Conservation (phyloP, 2,113 vertebrate genomes). For the Puntigrus tetrazona region DNA sequence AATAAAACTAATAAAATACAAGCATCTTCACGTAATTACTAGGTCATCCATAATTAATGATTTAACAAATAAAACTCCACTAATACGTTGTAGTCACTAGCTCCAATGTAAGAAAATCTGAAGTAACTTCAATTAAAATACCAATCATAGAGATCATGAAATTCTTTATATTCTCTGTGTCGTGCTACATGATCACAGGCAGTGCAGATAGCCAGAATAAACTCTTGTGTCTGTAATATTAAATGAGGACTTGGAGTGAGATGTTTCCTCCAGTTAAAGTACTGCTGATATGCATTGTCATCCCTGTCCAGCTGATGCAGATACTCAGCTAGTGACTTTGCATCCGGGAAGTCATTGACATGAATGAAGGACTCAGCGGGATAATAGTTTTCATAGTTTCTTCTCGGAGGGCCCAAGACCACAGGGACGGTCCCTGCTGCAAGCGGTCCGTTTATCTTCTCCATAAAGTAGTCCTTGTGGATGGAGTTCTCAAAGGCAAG, state of each 20-base stretch:
- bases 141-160: slow-evolving; percentile 86
- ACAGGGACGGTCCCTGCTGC: slow-evolving; percentile 83
- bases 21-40: neutral
- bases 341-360: slow-evolving; percentile 83
- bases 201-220: slow-evolving; percentile 72
- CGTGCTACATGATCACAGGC: slow-evolving; percentile 82
- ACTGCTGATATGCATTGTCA: slow-evolving; percentile 79
- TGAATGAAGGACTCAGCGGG: slow-evolving; percentile 86
- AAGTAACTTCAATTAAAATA: slow-evolving; percentile 68
- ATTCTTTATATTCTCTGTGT: slow-evolving; percentile 79
- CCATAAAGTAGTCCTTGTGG: slow-evolving; percentile 87
- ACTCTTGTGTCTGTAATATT: slow-evolving; percentile 70
- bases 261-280: slow-evolving; percentile 84
- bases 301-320: slow-evolving; percentile 81
- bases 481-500: slow-evolving; percentile 88
- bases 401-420: slow-evolving; percentile 82
- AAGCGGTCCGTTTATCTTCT: slow-evolving; percentile 84
- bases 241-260: slow-evolving; percentile 78
- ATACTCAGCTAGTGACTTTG: slow-evolving; percentile 78
- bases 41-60: neutral
- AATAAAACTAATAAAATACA: neutral
- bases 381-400: slow-evolving; percentile 86
- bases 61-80: neutral
- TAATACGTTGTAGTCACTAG: neutral
- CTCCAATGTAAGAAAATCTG: neutral